Evolutionary conservation across 2,113 vertebrate genomes (phyloP), one percentile per base, ranked within the genome.

Genomic region (Eubucco bourcierii): DNA sequence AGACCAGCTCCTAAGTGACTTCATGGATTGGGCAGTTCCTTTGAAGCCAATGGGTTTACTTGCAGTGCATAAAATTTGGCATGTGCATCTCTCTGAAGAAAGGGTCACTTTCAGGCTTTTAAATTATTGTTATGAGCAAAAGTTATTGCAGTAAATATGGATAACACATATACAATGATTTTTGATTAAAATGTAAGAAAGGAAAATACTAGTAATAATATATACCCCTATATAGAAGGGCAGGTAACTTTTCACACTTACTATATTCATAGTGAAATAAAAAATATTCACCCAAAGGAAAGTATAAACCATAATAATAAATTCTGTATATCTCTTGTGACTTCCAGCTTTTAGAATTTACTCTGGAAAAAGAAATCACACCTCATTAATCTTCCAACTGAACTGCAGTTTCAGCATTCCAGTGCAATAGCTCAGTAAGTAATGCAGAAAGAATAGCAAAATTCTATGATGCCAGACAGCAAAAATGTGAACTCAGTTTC

Each of bases 261-360:
- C 28, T 7, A 1, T 59, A 59, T 63, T 87, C 25, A 19, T 64
- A 46, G 4, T 47, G 39, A 67, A 90, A 94, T 59, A 19, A 68
- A 77, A 60, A 46, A 53, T 27, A 75, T 82, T 91, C 50, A 50
- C 19, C 28, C 47, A 55, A 90, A 80, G 25, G 37, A 80, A 88
- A 82, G 68, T 64, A 79, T 37, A 63, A 92, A 63, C 7, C 41
- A 25, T 23, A 64, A 39, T 21, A 91, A 72, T 34, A 79, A 87
- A 77, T 21, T 24, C 18, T 14, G 23, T 24, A 33, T 19, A 20
- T 39, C 27, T 89, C 29, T 53, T 61, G 18, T 58, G 65, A 77
- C 25, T 24, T 83, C 23, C 58, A 76, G 61, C 44, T 94, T 96
- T 93, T 67, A 80, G 64, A 71, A 85, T 59, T 87, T 87, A 70